These are phyloP conservation scores for Drosophila borealis DNA, from an alignment of 2,888 invertebrate species.

Conservation along the genomic window DNA sequence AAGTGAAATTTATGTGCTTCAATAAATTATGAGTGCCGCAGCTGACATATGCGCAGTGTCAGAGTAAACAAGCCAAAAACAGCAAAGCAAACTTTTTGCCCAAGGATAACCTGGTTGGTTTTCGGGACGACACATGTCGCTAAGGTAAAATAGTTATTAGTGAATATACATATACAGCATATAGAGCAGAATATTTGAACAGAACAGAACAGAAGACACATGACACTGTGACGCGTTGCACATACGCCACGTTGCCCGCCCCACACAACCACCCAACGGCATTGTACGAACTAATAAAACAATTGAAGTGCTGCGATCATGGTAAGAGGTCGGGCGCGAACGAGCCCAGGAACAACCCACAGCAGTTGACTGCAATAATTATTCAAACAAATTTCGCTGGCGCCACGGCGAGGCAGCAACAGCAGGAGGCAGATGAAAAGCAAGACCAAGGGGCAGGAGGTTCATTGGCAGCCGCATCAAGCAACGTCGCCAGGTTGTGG, in stretches of 20 bases:
- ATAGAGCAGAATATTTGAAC: slow-evolving; percentile 53
- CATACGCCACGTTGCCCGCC: slow-evolving; percentile 34
- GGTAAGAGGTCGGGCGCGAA: slow-evolving; percentile 13
- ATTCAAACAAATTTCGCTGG: slow-evolving; percentile 72
- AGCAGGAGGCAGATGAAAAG: slow-evolving; percentile 10
- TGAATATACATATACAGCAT: slow-evolving; percentile 38
- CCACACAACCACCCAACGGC: slow-evolving; percentile 31
- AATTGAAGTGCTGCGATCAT: slow-evolving; percentile 57
- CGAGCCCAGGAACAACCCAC: slow-evolving; percentile 34
- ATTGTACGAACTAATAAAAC: slow-evolving; percentile 69
- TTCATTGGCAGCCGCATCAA: slow-evolving; percentile 46
- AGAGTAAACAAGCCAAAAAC: slow-evolving; percentile 56
- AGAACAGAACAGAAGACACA: slow-evolving; percentile 60
- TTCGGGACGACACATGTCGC: slow-evolving; percentile 66
- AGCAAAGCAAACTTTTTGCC: slow-evolving; percentile 51
- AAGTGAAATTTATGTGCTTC: slow-evolving; percentile 77
- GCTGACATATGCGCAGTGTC: slow-evolving; percentile 72
- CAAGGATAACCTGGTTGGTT: slow-evolving; percentile 52
- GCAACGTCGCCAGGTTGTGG: slow-evolving; percentile 44
- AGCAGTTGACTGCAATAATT: slow-evolving; percentile 73
- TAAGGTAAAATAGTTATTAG: slow-evolving; percentile 80
- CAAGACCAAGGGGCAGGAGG: slow-evolving; percentile 15
- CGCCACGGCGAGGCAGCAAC: slow-evolving; percentile 50
- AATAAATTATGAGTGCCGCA: slow-evolving; percentile 73
- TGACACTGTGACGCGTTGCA: slow-evolving; percentile 48